Percentiles rank a stretch among this genome's conserved stretches.
These are phyloP conservation scores for Pseudolycoriella hygida DNA, from an alignment of 2,888 invertebrate genomes.

Conservation along the genomic window DNA sequence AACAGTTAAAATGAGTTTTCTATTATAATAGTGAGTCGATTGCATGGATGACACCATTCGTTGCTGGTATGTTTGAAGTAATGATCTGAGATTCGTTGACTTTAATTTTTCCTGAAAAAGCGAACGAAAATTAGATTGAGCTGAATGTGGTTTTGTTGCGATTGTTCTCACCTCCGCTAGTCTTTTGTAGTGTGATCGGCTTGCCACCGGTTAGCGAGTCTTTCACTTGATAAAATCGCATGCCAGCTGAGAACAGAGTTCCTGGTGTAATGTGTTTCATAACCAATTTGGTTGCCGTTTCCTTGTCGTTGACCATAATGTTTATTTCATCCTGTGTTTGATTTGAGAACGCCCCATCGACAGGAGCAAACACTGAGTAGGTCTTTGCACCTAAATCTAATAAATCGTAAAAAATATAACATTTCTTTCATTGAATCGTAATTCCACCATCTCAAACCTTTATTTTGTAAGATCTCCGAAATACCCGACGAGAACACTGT, in stretches of 20 bases:
- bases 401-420: too few relatives aligned
- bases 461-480: constrained; percentile 39
- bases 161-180: constrained; percentile 33
- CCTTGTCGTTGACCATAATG: constrained; percentile 41
- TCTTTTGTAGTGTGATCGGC: constrained; percentile 65
- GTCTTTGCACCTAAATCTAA: constrained; percentile 49
- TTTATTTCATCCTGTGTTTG: constrained; percentile 41
- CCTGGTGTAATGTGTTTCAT: constrained; percentile 60
- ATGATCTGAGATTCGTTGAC: constrained; percentile 67
- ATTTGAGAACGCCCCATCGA: constrained; percentile 60
- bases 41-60: constrained; percentile 76
- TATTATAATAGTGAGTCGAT: constrained; percentile 47
- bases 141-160: not conserved
- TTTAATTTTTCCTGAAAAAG: constrained; percentile 57
- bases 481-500: constrained; percentile 58
- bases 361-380: constrained; percentile 71
- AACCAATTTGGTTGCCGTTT: constrained; percentile 52
- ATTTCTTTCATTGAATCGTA: not conserved
- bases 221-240: constrained; percentile 71
- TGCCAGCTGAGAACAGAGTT: constrained; percentile 68
- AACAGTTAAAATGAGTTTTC: not conserved
- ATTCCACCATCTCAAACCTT: constrained; percentile 17
- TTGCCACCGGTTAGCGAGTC: constrained; percentile 59
- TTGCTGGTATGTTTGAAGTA: constrained; percentile 72
- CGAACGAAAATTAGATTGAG: constrained; percentile 6